phyloP scores from a whole-genome alignment of 2,113 vertebrate genomes.

The Miniopterus natalensis region DNA sequence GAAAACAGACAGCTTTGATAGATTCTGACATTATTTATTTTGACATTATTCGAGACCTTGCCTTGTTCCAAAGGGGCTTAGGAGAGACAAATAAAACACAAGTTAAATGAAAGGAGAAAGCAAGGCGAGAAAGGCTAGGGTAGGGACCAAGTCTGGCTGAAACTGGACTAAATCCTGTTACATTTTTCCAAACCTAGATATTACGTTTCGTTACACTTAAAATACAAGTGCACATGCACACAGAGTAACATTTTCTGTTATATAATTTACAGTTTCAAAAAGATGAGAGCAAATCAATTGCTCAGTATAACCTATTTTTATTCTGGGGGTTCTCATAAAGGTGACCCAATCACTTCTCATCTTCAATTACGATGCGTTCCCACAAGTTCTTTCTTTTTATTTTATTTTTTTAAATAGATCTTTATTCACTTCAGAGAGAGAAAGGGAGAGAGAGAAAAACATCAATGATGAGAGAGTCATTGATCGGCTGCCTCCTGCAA shows the following conservation, averaged over 20 bases:
- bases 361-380: background rate
- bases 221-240: background rate
- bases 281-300: background rate
- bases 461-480: too few species aligned
- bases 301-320: slow-evolving; percentile 1
- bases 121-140: background rate
- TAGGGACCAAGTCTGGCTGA: background rate
- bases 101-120: slow-evolving; percentile 62
- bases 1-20: slow-evolving; percentile 31
- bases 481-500: too few species aligned
- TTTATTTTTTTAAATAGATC: too few species aligned
- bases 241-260: background rate
- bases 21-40: slow-evolving; percentile 72
- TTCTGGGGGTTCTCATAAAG: background rate
- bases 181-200: background rate
- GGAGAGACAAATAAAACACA: background rate
- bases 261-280: background rate
- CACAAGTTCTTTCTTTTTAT: too few species aligned
- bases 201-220: background rate
- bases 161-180: background rate
- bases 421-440: too few species aligned
- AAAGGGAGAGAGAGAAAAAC: too few species aligned
- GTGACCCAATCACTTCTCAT: background rate
- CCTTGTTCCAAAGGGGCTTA: slow-evolving; percentile 16
- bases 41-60: slow-evolving; percentile 48